A percentile compares a stretch with the other conserved stretches of the same genome.
Conservation (phyloP, 2,888 invertebrate species). For the Acanthosoma haemorrhoidale region DNA sequence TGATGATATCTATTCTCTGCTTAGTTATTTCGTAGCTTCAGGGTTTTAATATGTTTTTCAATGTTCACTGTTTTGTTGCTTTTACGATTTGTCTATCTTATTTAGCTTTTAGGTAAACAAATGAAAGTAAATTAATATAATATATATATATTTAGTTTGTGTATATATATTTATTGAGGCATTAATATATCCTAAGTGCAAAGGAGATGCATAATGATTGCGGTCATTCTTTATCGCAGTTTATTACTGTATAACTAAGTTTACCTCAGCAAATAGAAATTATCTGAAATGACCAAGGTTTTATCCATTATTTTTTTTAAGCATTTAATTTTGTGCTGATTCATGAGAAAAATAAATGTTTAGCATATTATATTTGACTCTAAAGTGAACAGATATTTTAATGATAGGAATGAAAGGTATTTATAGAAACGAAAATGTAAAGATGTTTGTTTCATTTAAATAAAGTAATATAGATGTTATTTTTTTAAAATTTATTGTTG, state of each 20-base stretch:
- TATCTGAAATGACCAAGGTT: constrained; percentile 7
- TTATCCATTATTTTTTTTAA: not conserved
- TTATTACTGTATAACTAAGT: not conserved
- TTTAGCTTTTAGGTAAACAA: constrained; percentile 10
- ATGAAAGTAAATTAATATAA: not conserved
- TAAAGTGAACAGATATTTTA: constrained; percentile 8
- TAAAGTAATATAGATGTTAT: constrained; percentile 16
- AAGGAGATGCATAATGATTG: not conserved
- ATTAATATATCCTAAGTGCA: not conserved
- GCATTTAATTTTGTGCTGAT: not conserved
- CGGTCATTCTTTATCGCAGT: not conserved
- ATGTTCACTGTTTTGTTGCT: constrained; percentile 29
- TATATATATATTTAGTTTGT: not conserved
- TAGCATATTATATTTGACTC: constrained; percentile 2
- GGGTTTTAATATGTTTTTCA: constrained; percentile 18
- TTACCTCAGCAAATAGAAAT: not conserved
- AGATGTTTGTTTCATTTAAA: constrained; percentile 11
- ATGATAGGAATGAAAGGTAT: not conserved
- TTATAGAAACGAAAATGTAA: constrained; percentile 8
- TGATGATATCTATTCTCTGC: constrained; percentile 37
- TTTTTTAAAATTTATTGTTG: constrained; percentile 13
- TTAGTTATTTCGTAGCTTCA: constrained; percentile 30
- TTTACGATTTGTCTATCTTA: constrained; percentile 24
- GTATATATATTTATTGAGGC: not conserved
- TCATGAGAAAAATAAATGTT: not conserved